phyloP scores from a whole-genome alignment of 2,888 invertebrate genomes.

The Cephus pulcher region DNA sequence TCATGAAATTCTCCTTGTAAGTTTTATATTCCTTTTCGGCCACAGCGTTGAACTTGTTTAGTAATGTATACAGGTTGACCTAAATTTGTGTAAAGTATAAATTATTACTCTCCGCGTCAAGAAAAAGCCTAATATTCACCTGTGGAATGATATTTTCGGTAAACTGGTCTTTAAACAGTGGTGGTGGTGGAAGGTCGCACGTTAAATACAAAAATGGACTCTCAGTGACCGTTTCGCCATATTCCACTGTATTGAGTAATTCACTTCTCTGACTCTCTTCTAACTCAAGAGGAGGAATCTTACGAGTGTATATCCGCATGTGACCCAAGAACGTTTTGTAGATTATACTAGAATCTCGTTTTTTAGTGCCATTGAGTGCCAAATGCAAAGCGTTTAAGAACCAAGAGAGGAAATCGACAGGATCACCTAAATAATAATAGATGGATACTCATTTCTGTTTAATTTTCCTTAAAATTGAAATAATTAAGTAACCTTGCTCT shows the following conservation, averaged over 20 bases:
- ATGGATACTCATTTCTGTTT: not conserved
- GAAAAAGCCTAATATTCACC: conserved; percentile 66
- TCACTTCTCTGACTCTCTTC: conserved; percentile 89
- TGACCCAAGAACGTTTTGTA: conserved; percentile 94
- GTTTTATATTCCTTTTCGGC: conserved; percentile 99
- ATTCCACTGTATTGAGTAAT: conserved; percentile 84
- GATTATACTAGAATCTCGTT: conserved; percentile 89
- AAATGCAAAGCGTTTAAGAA: conserved; percentile 95
- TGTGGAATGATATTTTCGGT: conserved; percentile 99
- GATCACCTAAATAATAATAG: conserved; percentile 79
- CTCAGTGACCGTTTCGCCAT: conserved; percentile 87
- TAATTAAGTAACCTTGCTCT: conserved; percentile 80
- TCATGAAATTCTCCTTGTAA: conserved; percentile 98
- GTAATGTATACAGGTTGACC: conserved; percentile 92
- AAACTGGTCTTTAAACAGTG: conserved; percentile 96
- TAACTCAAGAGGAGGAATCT: conserved; percentile 92
- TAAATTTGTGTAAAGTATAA: conserved; percentile 50
- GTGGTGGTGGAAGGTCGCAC: conserved; percentile 97
- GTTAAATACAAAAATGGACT: conserved; percentile 96
- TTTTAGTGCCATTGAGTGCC: conserved; percentile 93
- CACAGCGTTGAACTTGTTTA: conserved; percentile 96
- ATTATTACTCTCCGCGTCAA: not conserved
- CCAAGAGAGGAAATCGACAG: conserved; percentile 98
- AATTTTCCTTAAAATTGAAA: conserved; percentile 1
- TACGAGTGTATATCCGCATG: conserved; percentile 90